Conservation (phyloP, 2,113 vertebrate species). For the Pseudopodoces humilis region DNA sequence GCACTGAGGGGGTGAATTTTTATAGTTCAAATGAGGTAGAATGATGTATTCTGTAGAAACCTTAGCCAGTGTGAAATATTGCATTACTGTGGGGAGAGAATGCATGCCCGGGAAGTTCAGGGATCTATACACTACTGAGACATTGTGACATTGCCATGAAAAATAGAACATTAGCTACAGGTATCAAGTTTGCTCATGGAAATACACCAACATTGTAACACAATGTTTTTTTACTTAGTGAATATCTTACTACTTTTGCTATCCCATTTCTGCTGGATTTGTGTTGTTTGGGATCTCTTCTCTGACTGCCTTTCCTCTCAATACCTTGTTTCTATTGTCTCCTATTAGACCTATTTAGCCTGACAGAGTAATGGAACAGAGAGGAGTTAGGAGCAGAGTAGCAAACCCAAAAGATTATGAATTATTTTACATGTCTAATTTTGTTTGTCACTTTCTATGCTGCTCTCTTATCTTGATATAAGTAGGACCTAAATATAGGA, state of each 20-base stretch:
- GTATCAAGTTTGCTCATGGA: not conserved
- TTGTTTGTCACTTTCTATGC: not conserved
- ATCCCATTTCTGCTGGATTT: not conserved
- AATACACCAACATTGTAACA: not conserved
- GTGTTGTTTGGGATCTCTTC: not conserved
- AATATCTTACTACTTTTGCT: not conserved
- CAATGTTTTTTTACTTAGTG: not conserved
- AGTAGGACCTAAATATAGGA: not conserved
- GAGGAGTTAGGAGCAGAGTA: not conserved
- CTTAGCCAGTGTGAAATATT: not conserved
- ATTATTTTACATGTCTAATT: not conserved
- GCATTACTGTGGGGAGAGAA: not conserved
- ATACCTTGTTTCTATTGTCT: not conserved
- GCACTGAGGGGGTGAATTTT: not conserved
- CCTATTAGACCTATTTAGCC: not conserved
- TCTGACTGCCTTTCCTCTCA: not conserved
- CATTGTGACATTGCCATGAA: not conserved
- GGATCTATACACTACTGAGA: not conserved
- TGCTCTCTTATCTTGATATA: not conserved
- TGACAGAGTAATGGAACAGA: not conserved
- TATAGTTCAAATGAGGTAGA: not conserved
- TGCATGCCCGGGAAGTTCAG: accelerated
- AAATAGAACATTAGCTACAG: not conserved
- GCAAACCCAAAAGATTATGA: not conserved
- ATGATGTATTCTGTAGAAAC: not conserved